Base-by-base conservation (phyloP, 1,140 invertebrate species). In the Camponotus vicinus region DNA sequence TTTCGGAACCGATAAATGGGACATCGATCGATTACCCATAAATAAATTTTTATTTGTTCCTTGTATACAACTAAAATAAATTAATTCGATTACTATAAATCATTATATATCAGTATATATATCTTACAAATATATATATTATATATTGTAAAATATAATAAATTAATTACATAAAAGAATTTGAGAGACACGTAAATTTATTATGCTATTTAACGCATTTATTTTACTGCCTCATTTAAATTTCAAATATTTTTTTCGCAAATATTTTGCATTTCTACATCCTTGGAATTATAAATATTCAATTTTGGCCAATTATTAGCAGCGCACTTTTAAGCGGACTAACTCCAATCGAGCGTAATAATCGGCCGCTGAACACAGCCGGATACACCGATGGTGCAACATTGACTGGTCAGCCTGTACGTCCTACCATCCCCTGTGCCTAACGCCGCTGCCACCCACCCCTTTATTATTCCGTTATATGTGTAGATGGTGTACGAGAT, bases 401-500 rank as follows among this genome's bases (percentile, higher is more conserved):
- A 82, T 90, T 90, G 59, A 89, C 78, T 57, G 61, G 77, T 66
- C 64, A 78, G 78, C 82, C 61, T 67, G 37, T 11, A 34, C 86
- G 64, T 45, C 40, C 64, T 69, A 64, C 15, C 64, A 52, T 70
- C 71, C 42, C 42, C 45, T 34, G 64, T 49, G 13, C 55, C 70
- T 59, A 67, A 55, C 82, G 34, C 61, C 21, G 21, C 37, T 59
- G 45, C 18, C 63, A 13, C 52, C 83, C 42, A 42, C 67, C 84
- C 91, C 91, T 93, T 93, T 92, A 93, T 93, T 92, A 94, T 92
- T 92, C 88, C 91, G 92, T 93, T 93, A 92, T 93, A 90, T 92
- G 92, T 92, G 92, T 93, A 94, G 93, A 94, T 94, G 90, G 88
- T 93, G 91, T 92, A 93, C 82, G 92, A 93, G 93, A 93, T 94